phyloP scores from a whole-genome alignment of 2,888 invertebrate genomes.

The Ornithoptera alexandrae region DNA sequence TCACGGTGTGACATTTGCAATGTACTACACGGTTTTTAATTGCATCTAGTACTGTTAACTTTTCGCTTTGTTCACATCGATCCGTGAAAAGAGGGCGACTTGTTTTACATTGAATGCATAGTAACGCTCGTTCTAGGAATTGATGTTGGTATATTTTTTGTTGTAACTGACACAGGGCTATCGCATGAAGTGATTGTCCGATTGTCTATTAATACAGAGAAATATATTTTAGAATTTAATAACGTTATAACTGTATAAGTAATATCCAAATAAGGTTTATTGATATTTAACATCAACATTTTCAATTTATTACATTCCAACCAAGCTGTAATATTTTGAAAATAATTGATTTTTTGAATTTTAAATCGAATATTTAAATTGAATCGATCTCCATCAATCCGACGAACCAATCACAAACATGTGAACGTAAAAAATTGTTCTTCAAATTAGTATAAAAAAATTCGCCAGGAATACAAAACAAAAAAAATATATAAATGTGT shows the following conservation, averaged over 20 bases:
- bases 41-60: conserved; percentile 25
- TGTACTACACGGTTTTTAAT: conserved; percentile 21
- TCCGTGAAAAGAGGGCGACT: conserved; percentile 25
- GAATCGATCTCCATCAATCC: no score
- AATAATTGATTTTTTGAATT: no score
- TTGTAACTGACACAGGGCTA: conserved; percentile 22
- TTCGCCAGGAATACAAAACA: not conserved
- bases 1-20: conserved; percentile 9
- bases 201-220: no score
- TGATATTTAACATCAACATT: no score
- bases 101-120: conserved; percentile 29
- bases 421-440: no score
- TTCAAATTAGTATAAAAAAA: not conserved
- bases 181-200: not conserved
- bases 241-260: no score
- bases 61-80: conserved; percentile 22
- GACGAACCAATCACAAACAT: no score
- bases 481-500: not conserved
- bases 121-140: conserved; percentile 26
- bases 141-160: conserved; percentile 26
- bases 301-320: no score
- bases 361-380: no score
- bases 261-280: no score
- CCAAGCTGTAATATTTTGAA: no score
- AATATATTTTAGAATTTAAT: no score